Conservation (phyloP, 2,797 vertebrate genomes). For the Myripristis murdjan region DNA sequence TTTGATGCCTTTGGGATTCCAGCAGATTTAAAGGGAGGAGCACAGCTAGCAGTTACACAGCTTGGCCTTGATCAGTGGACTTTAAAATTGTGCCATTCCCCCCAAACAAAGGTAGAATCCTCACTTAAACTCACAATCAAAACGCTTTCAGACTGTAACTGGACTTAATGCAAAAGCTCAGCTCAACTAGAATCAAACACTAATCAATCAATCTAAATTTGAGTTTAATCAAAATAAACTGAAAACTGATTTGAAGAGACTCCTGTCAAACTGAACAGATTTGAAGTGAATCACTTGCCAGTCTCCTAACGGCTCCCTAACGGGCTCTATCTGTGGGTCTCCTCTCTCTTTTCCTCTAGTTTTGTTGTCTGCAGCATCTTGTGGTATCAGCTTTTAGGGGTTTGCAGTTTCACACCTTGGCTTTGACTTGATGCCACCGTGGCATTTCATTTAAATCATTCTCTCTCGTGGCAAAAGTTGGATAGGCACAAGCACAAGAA, state of each 20-base stretch:
- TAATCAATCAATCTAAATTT: background rate
- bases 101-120: background rate
- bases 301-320: conserved; percentile 35
- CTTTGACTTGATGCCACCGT: too few relatives aligned
- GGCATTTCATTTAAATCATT: too few relatives aligned
- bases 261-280: conserved; percentile 56
- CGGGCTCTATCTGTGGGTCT: conserved; percentile 65
- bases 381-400: background rate
- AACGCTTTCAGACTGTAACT: background rate
- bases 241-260: background rate
- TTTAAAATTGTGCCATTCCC: background rate
- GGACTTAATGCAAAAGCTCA: conserved; percentile 16
- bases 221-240: background rate
- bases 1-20: background rate
- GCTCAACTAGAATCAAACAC: background rate
- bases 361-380: conserved; percentile 4
- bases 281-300: conserved; percentile 65
- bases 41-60: background rate
- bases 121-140: background rate
- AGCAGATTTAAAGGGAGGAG: background rate
- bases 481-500: background rate
- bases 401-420: background rate
- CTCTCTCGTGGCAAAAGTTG: background rate
- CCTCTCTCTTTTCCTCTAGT: conserved; percentile 61
- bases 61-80: background rate